Evolutionary conservation across 1,140 invertebrate species (phyloP).

Genomic region (Danaus plexippus): DNA sequence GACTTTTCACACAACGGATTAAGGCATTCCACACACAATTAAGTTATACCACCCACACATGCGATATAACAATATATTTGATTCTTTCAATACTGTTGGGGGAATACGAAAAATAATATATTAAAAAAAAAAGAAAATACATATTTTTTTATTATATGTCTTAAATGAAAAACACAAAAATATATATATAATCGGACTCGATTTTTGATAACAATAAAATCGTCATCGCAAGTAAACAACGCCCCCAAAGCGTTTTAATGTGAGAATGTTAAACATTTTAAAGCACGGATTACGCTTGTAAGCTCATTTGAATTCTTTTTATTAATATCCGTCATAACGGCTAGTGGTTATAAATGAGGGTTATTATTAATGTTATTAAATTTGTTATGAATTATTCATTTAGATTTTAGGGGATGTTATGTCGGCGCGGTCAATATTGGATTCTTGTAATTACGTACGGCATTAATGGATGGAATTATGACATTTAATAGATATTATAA

Average conservation of each 20-base stretch:
- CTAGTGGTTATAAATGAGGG: conserved; percentile 32
- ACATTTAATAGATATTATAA: no score
- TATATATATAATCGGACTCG: no score
- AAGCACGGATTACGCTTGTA: conserved; percentile 44
- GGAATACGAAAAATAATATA: no score
- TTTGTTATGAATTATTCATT: conserved; percentile 51
- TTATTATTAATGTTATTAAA: conserved; percentile 47
- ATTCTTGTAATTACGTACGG: no score
- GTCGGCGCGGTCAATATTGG: no score
- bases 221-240: no score
- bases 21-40: conserved; percentile 12
- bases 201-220: no score
- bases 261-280: conserved; percentile 50
- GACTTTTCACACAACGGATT: conserved; percentile 47
- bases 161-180: no score
- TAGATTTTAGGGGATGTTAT: conserved; percentile 17
- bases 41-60: conserved; percentile 29
- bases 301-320: conserved; percentile 53
- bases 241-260: conserved; percentile 30
- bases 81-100: conserved; percentile 8
- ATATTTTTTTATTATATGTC: no score
- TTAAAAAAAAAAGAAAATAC: no score
- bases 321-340: conserved; percentile 40
- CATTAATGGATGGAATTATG: no score
- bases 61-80: conserved; percentile 40